Conservation (phyloP, 2,888 invertebrate species). For the Hydraecia micacea region DNA sequence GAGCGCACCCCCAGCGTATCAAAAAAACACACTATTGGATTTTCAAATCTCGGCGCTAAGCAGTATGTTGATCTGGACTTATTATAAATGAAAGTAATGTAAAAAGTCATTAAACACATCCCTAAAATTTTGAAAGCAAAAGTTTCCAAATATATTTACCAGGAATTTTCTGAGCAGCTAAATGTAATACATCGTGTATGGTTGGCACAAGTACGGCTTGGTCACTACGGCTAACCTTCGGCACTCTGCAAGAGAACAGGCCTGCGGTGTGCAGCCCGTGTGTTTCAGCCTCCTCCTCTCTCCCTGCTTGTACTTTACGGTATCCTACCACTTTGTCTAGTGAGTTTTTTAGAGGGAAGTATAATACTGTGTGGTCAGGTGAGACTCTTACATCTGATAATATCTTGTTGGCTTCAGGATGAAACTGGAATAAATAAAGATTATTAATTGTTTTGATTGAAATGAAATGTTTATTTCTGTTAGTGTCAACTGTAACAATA, state of each 20-base stretch:
- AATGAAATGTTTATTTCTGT: neutral
- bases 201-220: constrained; percentile 89
- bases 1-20: neutral
- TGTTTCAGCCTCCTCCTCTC: constrained; percentile 80
- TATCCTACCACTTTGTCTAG: constrained; percentile 92
- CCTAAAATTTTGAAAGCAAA: constrained; percentile 23
- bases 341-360: constrained; percentile 92
- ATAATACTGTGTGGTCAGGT: constrained; percentile 87
- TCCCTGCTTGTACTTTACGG: constrained; percentile 88
- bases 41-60: neutral
- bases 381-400: constrained; percentile 90
- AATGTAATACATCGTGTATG: constrained; percentile 84
- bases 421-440: constrained; percentile 80
- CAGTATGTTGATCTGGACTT: too few relatives aligned
- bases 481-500: too few relatives aligned
- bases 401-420: constrained; percentile 84
- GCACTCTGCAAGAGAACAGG: constrained; percentile 81
- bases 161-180: constrained; percentile 86
- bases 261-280: constrained; percentile 83
- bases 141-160: constrained; percentile 75
- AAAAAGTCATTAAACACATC: neutral
- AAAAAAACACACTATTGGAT: neutral
- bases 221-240: constrained; percentile 79
- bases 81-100: too few relatives aligned
- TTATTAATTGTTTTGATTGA: neutral